phyloP scores from a whole-genome alignment of 2,797 vertebrate genomes.

The Sternotherus odoratus region DNA sequence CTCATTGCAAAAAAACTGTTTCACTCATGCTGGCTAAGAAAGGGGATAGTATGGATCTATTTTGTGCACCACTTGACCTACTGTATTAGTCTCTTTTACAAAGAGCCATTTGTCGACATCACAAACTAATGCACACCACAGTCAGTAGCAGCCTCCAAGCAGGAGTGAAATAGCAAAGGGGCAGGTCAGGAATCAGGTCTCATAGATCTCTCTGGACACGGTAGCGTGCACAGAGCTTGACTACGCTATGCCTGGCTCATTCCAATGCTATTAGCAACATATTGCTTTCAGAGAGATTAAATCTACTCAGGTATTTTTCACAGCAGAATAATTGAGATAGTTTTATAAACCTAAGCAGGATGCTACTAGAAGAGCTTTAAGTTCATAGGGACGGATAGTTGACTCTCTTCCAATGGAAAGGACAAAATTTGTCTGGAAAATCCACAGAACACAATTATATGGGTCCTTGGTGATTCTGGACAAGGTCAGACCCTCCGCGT shows the following conservation, averaged over 20 bases:
- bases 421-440: background rate
- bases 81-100: background rate
- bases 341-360: background rate
- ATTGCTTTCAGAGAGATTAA: background rate
- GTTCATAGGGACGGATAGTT: background rate
- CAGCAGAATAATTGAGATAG: background rate
- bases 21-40: background rate
- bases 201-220: accelerated
- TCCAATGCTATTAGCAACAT: background rate
- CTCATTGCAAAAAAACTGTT: background rate
- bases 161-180: background rate
- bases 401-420: background rate
- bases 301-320: background rate
- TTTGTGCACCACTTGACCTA: background rate
- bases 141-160: background rate
- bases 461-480: accelerated
- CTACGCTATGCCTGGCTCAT: accelerated
- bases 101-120: background rate
- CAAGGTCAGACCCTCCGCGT: background rate
- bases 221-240: background rate
- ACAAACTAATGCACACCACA: accelerated
- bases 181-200: background rate
- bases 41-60: background rate
- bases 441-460: background rate
- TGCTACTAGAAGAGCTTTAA: background rate